A percentile compares a stretch with the other conserved stretches of the same genome.
Evolutionary conservation across 2,888 invertebrate species (phyloP).

Genomic region (Pandemis heparana): DNA sequence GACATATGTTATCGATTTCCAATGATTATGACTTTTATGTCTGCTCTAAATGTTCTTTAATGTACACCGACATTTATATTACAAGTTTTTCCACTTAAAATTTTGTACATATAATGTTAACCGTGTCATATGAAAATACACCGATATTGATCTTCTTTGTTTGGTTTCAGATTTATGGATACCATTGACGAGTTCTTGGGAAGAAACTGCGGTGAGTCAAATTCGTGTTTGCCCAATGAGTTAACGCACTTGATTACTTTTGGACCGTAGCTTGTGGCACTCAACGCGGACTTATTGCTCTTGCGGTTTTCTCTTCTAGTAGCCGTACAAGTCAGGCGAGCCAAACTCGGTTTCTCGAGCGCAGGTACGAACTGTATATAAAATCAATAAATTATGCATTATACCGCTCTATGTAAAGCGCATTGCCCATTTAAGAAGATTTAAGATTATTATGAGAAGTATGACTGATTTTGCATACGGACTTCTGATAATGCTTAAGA

Average conservation of each 20-base stretch:
- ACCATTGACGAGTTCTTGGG: conserved; percentile 73
- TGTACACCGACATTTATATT: background rate
- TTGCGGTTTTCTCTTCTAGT: conserved; percentile 68
- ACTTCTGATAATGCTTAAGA: background rate
- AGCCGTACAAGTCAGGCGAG: conserved; percentile 60
- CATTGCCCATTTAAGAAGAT: conserved; percentile 20
- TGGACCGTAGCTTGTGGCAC: conserved; percentile 57
- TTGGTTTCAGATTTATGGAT: conserved; percentile 77
- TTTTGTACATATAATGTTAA: background rate
- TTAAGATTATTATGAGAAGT: conserved; percentile 24
- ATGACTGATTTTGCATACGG: conserved; percentile 9
- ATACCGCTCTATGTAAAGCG: conserved; percentile 22
- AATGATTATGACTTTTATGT: conserved; percentile 40
- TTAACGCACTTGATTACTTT: conserved; percentile 66
- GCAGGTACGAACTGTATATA: conserved; percentile 51
- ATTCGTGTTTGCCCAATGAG: conserved; percentile 61
- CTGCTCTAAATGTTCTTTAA: conserved; percentile 9
- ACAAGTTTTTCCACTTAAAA: background rate
- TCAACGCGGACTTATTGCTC: conserved; percentile 57
- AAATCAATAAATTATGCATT: conserved; percentile 26
- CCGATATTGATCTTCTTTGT: conserved; percentile 57
- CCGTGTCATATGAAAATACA: conserved; percentile 13
- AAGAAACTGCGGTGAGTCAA: conserved; percentile 73
- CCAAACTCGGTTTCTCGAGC: conserved; percentile 56
- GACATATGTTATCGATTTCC: conserved; percentile 46